Evolutionary conservation across 2,888 invertebrate genomes (phyloP), one percentile per base, ranked within the genome.

Genomic region (Luperina nickerlii): DNA sequence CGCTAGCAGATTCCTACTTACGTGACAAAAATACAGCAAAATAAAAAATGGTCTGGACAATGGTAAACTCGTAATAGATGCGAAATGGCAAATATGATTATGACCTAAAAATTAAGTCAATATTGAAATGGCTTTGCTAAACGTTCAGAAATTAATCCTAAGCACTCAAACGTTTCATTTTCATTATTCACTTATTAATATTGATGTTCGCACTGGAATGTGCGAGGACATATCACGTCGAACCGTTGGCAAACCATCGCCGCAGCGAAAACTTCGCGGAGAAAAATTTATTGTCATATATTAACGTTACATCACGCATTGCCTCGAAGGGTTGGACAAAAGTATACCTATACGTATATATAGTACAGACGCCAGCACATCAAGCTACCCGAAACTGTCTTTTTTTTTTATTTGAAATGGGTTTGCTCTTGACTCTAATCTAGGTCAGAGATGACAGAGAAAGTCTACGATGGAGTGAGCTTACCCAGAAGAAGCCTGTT

Each of bases 101-200:
- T 63, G 75, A 73, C 84, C 87, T 79, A 87, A 18, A 84, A 87
- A 83, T 84, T 84, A 84, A 79, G 45, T 86, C 79, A 86, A 78
- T 84, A 81, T 79, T 83, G 27, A 71, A 84, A 78, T 76, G 0
- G 20, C 42, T 75, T 78, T 42, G 73, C 67, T 32, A 78, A 76
- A 76, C 79, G 71, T 74, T 74, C 57, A 69, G 66, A 65, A 79
- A 84, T 88, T 78, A 45, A 78, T 75, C 51, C 68, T 76, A 77
- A 82, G 67, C 67, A 74, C 42, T 66, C 27, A 65, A 78, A 74
- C 71, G 78, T 77, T 82, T 78, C 62, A 82, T 89, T 85, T 83
- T 73, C 78, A 83, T 79, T 82, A 75, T 82, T 82, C 81, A 45
- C 45, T 86, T 65, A 88, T 89, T 74, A 84, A 88, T 87, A 87